A percentile compares a stretch with the other conserved stretches of the same genome.
Conservation (phyloP, 2,888 invertebrate species). For the Cephus pygmeus region DNA sequence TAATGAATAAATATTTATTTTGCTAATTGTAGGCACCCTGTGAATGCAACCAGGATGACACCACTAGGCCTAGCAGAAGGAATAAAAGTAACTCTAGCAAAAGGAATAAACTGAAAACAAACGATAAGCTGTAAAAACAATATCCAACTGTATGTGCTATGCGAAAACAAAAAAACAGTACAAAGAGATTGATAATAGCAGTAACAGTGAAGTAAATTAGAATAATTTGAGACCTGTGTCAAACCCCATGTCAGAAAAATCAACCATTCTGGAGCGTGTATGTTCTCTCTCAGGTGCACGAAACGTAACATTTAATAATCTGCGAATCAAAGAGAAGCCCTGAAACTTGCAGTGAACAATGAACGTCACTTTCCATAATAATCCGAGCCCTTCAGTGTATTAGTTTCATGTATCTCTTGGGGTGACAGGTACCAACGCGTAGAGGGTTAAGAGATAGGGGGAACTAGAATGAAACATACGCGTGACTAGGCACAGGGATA, state of each 20-base stretch:
- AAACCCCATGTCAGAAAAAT: background rate
- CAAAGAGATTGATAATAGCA: background rate
- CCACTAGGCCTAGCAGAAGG: background rate
- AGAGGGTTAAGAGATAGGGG: constrained; percentile 26
- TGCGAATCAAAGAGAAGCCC: constrained; percentile 46
- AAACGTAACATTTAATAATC: constrained; percentile 33
- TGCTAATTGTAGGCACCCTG: background rate
- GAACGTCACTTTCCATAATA: constrained; percentile 37
- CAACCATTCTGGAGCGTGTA: background rate
- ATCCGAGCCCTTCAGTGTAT: constrained; percentile 31
- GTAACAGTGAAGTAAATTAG: background rate
- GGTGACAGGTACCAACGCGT: constrained; percentile 57
- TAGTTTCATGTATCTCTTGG: constrained; percentile 47
- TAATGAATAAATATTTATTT: background rate
- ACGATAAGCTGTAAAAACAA: background rate
- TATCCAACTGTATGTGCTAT: background rate
- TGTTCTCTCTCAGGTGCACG: constrained; percentile 36
- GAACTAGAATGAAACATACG: constrained; percentile 49
- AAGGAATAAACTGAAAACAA: background rate
- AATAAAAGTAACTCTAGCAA: too few species aligned
- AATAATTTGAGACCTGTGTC: background rate
- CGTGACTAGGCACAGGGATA: constrained; percentile 42
- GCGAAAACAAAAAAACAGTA: background rate
- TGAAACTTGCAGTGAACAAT: constrained; percentile 28
- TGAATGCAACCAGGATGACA: background rate